Conservation (phyloP, 2,797 vertebrate genomes). For the Valencia hispanica region DNA sequence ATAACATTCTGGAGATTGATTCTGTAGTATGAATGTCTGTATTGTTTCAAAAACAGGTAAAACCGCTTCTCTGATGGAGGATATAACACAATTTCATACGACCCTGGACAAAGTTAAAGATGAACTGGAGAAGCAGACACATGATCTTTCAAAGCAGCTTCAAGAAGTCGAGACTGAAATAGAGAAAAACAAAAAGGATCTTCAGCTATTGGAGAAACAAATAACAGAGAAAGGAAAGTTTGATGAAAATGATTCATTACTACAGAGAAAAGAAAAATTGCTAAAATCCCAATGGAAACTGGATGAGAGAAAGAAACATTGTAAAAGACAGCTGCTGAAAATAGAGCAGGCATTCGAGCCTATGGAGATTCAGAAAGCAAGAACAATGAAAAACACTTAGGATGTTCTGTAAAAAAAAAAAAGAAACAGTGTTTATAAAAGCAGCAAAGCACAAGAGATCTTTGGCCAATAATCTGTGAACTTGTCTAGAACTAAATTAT, state of each 20-base stretch:
- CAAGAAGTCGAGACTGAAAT: not conserved
- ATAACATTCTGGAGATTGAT: too few relatives aligned
- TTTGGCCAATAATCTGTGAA: too few relatives aligned
- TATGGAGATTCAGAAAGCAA: not conserved
- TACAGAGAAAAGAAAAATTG: not conserved
- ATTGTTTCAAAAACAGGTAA: too few relatives aligned
- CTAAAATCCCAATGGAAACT: not conserved
- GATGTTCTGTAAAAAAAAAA: too few relatives aligned
- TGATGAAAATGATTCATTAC: too few relatives aligned
- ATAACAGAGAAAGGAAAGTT: not conserved
- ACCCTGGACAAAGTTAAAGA: not conserved
- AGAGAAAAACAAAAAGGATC: not conserved
- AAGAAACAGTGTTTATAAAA: too few relatives aligned
- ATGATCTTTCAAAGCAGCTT: not conserved
- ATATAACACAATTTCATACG: fast-evolving
- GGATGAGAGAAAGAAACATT: not conserved
- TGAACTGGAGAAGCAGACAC: not conserved
- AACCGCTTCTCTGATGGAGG: too few relatives aligned
- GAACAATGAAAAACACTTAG: too few relatives aligned
- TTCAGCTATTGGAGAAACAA: not conserved
- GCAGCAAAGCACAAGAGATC: too few relatives aligned
- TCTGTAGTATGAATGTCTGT: too few relatives aligned
- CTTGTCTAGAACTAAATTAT: too few relatives aligned
- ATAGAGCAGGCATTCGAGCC: not conserved
- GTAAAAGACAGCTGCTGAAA: not conserved